phyloP scores from a whole-genome alignment of 2,888 invertebrate genomes.

The Nemurella pictetii region DNA sequence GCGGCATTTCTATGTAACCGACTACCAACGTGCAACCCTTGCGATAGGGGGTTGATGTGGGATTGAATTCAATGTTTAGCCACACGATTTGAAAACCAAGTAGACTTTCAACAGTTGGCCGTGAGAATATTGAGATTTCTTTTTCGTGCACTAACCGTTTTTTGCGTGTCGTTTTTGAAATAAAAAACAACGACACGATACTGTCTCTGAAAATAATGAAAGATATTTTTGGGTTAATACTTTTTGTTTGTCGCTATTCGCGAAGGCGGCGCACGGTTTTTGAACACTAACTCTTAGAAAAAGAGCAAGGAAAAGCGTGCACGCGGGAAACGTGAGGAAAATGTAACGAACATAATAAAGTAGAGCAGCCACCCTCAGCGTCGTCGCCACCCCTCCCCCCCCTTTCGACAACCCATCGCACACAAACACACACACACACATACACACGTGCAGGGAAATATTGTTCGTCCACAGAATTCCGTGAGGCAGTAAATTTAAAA shows the following conservation, averaged over 20 bases:
- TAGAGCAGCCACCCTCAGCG: not conserved
- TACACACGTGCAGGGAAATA: not conserved
- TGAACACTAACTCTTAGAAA: not conserved
- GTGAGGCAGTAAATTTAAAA: not conserved
- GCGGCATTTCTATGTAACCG: not conserved
- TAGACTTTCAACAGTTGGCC: not conserved
- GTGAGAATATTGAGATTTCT: no score
- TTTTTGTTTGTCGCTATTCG: conserved; percentile 1
- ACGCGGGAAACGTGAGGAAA: not conserved
- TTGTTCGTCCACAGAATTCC: not conserved
- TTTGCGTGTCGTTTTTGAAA: no score
- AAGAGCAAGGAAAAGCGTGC: not conserved
- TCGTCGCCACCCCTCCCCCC: no score
- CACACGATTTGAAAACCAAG: not conserved
- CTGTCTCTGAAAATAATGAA: conserved; percentile 1
- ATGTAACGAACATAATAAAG: conserved; percentile 20
- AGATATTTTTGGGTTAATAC: not conserved
- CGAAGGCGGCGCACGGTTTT: not conserved
- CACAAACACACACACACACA: no score
- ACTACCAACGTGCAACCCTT: no score
- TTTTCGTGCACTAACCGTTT: no score
- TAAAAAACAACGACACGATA: not conserved
- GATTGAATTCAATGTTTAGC: no score
- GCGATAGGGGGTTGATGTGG: no score
- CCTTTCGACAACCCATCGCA: no score